Evolutionary conservation across 2,888 invertebrate genomes (phyloP), one percentile per base, ranked within the genome.

Genomic region (Drosophila lacicola): DNA sequence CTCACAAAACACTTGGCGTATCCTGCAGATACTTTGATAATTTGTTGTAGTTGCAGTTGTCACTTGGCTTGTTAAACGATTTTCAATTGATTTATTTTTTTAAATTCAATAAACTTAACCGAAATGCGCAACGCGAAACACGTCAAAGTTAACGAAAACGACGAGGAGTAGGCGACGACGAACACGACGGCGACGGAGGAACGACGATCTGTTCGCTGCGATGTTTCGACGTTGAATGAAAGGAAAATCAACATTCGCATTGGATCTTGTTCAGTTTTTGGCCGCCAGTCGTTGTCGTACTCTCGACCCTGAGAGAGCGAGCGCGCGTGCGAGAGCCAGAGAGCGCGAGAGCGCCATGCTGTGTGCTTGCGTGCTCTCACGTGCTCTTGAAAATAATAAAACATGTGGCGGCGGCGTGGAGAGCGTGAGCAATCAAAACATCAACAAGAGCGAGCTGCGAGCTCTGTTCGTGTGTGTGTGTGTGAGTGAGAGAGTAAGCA

Each of bases 221-320:
- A 91, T 87, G 88, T 78, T 67, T 79, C 79, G 65, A 85, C 90
- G 80, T 82, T 82, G 85, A 91, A 91, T 91, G 92, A 91, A 92
- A 91, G 91, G 91, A 91, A 91, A 91, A 92, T 90, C 90, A 88
- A 88, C 88, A 87, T 84, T 88, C 70, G 84, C 90, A 72, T 79
- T 90, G 91, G 91, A 92, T 91, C 91, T 91, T 91, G 91, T 92
- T 91, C 80, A 89, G 80, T 83, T 73, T 81, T 81, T 74, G 78
- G 65, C 73, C 78, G 65, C 73, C 78, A 75, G 72, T 21, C 65
- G 70, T 19, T 36, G 55, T 56, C 61, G 72, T 51, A 21, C 17
- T 49, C 53, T 58, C 77, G 80, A 72, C 80, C 76, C 74, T 78
- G 81, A 74, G 60, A 50, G 70, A 46, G 61, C 8, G 50, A 10